A percentile compares a stretch with the other conserved stretches of the same genome.
phyloP scores from a whole-genome alignment of 2,113 vertebrate genomes.

The Colinus virginianus region DNA sequence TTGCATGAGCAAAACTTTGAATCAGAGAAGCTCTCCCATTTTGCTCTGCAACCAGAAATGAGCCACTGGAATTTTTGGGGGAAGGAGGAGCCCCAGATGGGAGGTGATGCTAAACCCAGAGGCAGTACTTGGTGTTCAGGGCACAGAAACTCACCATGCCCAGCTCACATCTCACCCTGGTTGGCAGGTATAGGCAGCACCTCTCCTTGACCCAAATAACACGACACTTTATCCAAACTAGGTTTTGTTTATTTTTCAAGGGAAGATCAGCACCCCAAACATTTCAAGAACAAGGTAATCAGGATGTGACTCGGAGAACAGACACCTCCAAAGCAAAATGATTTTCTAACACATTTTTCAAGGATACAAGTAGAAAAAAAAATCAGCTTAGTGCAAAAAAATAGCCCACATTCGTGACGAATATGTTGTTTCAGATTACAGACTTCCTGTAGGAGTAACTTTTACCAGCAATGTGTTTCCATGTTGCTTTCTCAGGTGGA shows the following conservation, averaged over 20 bases:
- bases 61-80: background rate
- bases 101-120: background rate
- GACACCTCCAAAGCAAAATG: background rate
- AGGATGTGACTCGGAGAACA: fast-evolving
- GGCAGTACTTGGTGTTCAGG: background rate
- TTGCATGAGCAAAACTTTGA: background rate
- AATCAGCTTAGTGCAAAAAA: background rate
- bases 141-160: fast-evolving
- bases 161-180: background rate
- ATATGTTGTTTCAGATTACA: background rate
- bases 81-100: background rate
- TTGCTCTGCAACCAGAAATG: background rate
- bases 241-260: background rate
- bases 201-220: background rate
- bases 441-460: background rate
- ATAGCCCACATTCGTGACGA: fast-evolving
- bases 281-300: background rate
- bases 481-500: background rate
- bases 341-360: background rate
- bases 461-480: fast-evolving
- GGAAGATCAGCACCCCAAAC: background rate
- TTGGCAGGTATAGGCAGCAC: background rate
- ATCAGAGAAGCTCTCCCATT: background rate
- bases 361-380: background rate
- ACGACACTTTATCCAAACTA: background rate